phyloP scores from a whole-genome alignment of 2,113 vertebrate species.

The Larimichthys crocea region DNA sequence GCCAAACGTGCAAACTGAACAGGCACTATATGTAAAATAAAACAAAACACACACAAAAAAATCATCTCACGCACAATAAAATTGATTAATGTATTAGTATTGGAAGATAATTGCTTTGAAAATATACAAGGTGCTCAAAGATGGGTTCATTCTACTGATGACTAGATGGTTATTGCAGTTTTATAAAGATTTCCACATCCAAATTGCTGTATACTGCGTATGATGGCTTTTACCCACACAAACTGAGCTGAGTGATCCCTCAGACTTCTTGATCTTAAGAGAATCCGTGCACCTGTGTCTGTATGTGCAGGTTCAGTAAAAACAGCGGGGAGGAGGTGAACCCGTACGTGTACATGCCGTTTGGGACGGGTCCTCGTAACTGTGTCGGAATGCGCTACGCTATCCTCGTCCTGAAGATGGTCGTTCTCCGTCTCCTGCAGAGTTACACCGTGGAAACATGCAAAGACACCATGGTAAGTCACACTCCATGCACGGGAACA shows the following conservation, averaged over 20 bases:
- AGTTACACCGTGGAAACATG: conserved; percentile 68
- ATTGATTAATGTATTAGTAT: too few relatives aligned
- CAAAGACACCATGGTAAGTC: conserved; percentile 63
- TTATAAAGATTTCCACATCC: too few relatives aligned
- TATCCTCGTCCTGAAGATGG: conserved; percentile 63
- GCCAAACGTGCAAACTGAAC: too few relatives aligned
- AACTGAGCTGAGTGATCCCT: too few relatives aligned
- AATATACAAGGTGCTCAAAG: too few relatives aligned
- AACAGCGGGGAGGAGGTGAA: conserved; percentile 62
- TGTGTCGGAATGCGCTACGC: conserved; percentile 79
- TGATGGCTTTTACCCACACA: not conserved
- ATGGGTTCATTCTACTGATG: too few relatives aligned
- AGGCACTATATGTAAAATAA: too few relatives aligned
- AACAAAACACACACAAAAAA: too few relatives aligned
- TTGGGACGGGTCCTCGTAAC: conserved; percentile 77
- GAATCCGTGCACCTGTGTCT: not conserved
- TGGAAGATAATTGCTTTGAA: too few relatives aligned
- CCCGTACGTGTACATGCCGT: conserved; percentile 66
- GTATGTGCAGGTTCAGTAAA: conserved; percentile 68
- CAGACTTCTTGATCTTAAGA: not conserved
- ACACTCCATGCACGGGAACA: not conserved
- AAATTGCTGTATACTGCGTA: not conserved
- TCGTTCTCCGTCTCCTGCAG: conserved; percentile 71
- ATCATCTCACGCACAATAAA: too few relatives aligned
- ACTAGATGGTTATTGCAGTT: too few relatives aligned